Evolutionary conservation across 2,888 invertebrate species (phyloP).

Genomic region (Tetranychus truncatus): DNA sequence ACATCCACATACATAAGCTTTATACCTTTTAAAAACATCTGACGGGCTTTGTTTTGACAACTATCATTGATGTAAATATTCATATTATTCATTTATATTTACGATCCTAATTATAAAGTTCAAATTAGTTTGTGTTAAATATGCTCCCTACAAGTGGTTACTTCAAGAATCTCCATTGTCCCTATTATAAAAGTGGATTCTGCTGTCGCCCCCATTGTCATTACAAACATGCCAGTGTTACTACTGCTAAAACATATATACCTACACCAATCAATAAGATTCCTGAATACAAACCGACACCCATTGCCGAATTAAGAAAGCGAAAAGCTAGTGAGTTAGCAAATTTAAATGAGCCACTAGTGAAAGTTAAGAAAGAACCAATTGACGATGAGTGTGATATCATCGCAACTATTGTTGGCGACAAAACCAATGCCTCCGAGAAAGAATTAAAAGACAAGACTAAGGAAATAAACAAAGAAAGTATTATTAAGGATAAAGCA

Average conservation of each 20-base stretch:
- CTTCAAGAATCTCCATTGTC: slow-evolving; percentile 66
- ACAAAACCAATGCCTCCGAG: too few relatives aligned
- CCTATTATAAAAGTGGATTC: slow-evolving; percentile 55
- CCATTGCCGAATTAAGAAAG: slow-evolving; percentile 43
- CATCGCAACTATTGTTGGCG: too few relatives aligned
- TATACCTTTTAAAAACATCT: too few relatives aligned
- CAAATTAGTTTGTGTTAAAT: not conserved
- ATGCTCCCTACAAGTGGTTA: slow-evolving; percentile 81
- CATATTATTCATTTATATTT: not conserved
- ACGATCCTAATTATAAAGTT: not conserved
- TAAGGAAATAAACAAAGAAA: too few relatives aligned
- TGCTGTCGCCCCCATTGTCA: slow-evolving; percentile 61
- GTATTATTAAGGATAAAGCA: too few relatives aligned
- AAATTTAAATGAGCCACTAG: not conserved
- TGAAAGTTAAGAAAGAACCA: too few relatives aligned
- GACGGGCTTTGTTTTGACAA: too few relatives aligned
- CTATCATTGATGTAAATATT: too few relatives aligned
- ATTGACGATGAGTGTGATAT: too few relatives aligned
- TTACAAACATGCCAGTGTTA: slow-evolving; percentile 48
- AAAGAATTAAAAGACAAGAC: too few relatives aligned
- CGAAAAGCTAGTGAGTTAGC: slow-evolving; percentile 16
- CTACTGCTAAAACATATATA: slow-evolving; percentile 38
- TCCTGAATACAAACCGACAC: slow-evolving; percentile 37
- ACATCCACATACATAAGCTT: too few relatives aligned
- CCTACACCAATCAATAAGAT: not conserved